A percentile compares a stretch with the other conserved stretches of the same genome.
These are phyloP conservation scores for Aix galericulata DNA, from an alignment of 2,113 vertebrate genomes.

Conservation along the genomic window DNA sequence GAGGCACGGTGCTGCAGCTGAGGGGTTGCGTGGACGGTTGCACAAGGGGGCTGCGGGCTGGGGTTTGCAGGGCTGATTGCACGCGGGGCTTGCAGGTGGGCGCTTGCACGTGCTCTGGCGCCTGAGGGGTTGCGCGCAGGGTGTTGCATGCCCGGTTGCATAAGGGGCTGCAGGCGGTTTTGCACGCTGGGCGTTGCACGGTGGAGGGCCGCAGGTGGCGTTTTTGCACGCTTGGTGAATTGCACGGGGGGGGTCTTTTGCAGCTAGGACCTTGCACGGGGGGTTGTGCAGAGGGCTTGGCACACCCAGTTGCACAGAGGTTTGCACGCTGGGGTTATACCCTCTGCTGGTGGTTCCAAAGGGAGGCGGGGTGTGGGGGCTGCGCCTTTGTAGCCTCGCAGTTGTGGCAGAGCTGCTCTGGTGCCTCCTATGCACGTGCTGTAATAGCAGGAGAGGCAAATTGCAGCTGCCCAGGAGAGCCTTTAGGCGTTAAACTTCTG, in stretches of 20 bases:
- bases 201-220: too few species aligned
- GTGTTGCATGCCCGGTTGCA: too few species aligned
- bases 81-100: not conserved
- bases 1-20: not conserved
- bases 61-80: not conserved
- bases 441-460: not conserved
- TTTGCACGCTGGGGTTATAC: not conserved
- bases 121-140: rapidly evolving
- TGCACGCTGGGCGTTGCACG: too few species aligned
- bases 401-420: not conserved
- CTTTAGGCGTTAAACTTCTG: too few species aligned
- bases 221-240: not conserved
- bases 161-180: too few species aligned
- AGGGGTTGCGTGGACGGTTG: too few species aligned
- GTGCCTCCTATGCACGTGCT: rapidly evolving
- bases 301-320: rapidly evolving
- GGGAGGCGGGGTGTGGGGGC: not conserved
- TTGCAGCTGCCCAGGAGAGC: too few species aligned
- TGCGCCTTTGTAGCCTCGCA: not conserved
- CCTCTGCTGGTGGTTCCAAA: not conserved
- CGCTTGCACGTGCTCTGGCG: too few species aligned
- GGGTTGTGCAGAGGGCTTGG: not conserved
- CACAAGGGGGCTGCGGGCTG: too few species aligned
- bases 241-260: too few species aligned
- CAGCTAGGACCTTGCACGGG: too few species aligned